Base-by-base conservation (phyloP, 2,888 invertebrate species). In the Pegoplata infirma region DNA sequence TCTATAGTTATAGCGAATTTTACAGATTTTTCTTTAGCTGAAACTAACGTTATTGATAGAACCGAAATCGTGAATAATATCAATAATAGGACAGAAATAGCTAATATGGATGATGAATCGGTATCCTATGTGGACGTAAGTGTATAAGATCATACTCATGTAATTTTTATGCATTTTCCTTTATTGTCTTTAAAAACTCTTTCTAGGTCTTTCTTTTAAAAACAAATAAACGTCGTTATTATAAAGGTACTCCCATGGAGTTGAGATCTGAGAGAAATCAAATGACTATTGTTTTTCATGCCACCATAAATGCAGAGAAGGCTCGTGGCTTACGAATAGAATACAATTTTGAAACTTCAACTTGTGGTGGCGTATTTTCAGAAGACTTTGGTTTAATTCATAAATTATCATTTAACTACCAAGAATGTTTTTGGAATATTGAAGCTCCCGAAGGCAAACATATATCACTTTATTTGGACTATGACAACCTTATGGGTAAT, bases 361-460 rank as follows among this genome's bases (percentile, higher is more conserved):
- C 89, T 73, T 96, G 96, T 89, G 96, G 96, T 5, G 96, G 95
- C 3, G 92, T 95, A 71, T 86, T 93, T 21, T 93, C 90, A 79
- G 89, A 89, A 0, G 82, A 87, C 1, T 89, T 59, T 7, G 80
- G 80, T 2, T 53, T 63, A n/a, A n/a, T n/a, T n/a, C n/a, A n/a
- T n/a, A n/a, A n/a, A n/a, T n/a, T n/a, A n/a, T n/a, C n/a, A n/a
- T 5, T 51, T 36, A 44, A 63, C 49, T 5, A 10, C 6, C n/a
- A 8, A 4, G 36, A 53, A 1, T 82, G 82, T 53, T 47, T 76
- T 25, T 71, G 76, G 96, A 90, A 94, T 28, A 91, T 98, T 71
- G 90, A 92, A 73, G 94, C 94, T 0, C 93, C 94, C 0, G 90
- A 90, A 61, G 93, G 93, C 44, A 85, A 83, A 23, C 90, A 91